Evolutionary conservation across 2,888 invertebrate species (phyloP).

Genomic region (Cephus pygmeus): DNA sequence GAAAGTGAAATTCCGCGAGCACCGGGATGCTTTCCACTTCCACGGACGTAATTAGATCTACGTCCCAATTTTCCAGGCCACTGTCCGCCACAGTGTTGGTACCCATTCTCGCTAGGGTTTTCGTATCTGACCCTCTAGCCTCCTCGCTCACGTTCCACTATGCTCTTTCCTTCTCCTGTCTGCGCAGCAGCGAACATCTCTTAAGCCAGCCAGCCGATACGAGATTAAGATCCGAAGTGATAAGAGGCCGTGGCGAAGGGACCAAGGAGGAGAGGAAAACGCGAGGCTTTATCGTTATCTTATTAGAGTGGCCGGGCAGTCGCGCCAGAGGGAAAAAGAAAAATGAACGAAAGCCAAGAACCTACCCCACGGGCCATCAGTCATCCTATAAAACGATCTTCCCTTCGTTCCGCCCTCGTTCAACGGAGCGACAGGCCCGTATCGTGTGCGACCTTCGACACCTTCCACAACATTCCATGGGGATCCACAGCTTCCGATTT

Average conservation of each 20-base stretch:
- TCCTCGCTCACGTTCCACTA: neutral
- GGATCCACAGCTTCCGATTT: neutral
- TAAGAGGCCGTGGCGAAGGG: slow-evolving; percentile 6
- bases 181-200: neutral
- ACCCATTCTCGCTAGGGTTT: neutral
- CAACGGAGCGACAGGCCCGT: slow-evolving; percentile 11
- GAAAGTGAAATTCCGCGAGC: slow-evolving; percentile 27
- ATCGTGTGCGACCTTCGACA: neutral
- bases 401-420: slow-evolving; percentile 22
- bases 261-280: neutral
- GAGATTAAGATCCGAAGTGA: slow-evolving; percentile 25
- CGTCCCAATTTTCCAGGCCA: slow-evolving; percentile 23
- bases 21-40: slow-evolving; percentile 18
- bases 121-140: neutral
- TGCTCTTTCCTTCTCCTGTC: neutral
- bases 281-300: slow-evolving; percentile 24
- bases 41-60: slow-evolving; percentile 23
- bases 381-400: slow-evolving; percentile 47
- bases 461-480: neutral
- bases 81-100: slow-evolving; percentile 8
- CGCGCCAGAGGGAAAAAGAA: slow-evolving; percentile 39
- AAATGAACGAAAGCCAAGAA: slow-evolving; percentile 57
- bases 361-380: slow-evolving; percentile 60
- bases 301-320: slow-evolving; percentile 19
- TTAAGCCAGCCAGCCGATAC: neutral